phyloP scores from a whole-genome alignment of 1,140 invertebrate species.

The Apis dorsata region DNA sequence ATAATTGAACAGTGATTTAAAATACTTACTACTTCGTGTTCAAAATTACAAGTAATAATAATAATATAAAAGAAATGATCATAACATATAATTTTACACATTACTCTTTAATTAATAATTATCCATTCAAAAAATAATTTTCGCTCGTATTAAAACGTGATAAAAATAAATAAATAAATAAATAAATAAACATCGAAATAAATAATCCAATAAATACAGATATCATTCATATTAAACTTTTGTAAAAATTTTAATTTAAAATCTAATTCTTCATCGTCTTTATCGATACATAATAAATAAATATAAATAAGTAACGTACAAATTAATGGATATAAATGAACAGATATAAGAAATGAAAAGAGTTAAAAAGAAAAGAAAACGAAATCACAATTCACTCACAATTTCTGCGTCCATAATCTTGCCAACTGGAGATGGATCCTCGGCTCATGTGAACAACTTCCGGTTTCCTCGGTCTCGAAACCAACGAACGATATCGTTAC shows the following conservation, averaged over 20 bases:
- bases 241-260: too few relatives aligned
- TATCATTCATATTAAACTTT: too few relatives aligned
- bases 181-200: too few relatives aligned
- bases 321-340: too few relatives aligned
- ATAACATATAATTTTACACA: not conserved
- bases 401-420: slow-evolving; percentile 69
- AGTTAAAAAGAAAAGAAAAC: not conserved
- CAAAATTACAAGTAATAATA: not conserved
- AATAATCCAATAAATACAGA: too few relatives aligned
- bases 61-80: not conserved
- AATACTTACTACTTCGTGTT: not conserved
- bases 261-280: too few relatives aligned
- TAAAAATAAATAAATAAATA: too few relatives aligned
- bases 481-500: not conserved
- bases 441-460: slow-evolving; percentile 67
- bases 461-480: slow-evolving; percentile 4
- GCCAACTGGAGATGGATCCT: slow-evolving; percentile 72
- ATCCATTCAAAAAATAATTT: too few relatives aligned
- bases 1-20: not conserved
- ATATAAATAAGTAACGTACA: too few relatives aligned
- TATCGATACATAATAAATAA: too few relatives aligned
- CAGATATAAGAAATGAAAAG: not conserved
- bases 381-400: slow-evolving; percentile 67
- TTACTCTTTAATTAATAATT: too few relatives aligned
- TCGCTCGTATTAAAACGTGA: too few relatives aligned